Evolutionary conservation across 2,113 vertebrate genomes (phyloP).

Genomic region (Catharus fuscescens): DNA sequence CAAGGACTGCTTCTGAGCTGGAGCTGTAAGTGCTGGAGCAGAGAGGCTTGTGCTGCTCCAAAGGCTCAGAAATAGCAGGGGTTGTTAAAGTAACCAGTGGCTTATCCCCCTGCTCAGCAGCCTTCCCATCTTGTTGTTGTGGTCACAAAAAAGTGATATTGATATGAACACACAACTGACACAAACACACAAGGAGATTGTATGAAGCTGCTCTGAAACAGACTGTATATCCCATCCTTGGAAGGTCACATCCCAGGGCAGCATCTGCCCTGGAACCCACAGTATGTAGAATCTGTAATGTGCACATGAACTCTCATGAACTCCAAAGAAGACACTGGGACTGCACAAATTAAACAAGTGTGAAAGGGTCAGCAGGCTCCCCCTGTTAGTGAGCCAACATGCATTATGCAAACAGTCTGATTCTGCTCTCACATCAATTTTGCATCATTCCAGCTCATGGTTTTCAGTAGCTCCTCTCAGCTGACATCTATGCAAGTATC

Average conservation of each 20-base stretch:
- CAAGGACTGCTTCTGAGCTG: not conserved
- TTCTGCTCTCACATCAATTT: constrained; percentile 45
- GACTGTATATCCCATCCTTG: not conserved
- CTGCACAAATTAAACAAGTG: not conserved
- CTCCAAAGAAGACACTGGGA: not conserved
- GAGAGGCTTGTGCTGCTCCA: not conserved
- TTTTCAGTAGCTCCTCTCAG: constrained; percentile 22
- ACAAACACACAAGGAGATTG: not conserved
- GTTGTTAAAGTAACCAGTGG: not conserved
- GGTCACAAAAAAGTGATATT: not conserved
- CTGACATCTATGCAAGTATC: not conserved
- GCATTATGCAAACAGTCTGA: not conserved
- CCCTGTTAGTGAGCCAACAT: not conserved
- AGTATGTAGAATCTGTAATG: not conserved
- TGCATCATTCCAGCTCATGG: constrained; percentile 8
- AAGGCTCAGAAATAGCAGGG: not conserved
- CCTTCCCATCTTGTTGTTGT: not conserved
- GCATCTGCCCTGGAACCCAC: not conserved
- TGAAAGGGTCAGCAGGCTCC: not conserved
- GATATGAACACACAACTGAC: not conserved
- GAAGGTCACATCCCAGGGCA: not conserved
- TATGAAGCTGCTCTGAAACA: not conserved
- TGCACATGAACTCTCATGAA: not conserved
- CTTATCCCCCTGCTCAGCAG: not conserved
- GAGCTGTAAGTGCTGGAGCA: not conserved